Evolutionary conservation across 2,797 vertebrate species (phyloP).

Genomic region (Odontamblyopus lacepedii): DNA sequence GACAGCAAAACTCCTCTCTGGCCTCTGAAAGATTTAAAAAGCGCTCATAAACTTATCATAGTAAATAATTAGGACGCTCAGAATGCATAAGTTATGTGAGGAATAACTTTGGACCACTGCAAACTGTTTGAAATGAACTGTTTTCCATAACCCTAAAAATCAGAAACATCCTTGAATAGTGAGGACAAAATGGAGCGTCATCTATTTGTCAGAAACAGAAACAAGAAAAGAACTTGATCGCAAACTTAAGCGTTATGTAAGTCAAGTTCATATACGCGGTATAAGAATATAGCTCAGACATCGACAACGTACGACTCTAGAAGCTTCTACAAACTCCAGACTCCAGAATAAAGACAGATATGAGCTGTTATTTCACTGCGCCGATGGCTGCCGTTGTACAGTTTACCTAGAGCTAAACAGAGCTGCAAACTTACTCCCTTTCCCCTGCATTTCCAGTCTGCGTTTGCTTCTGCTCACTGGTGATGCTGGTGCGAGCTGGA

Average conservation of each 20-base stretch:
- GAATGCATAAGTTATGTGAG: too few species aligned
- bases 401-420: conserved; percentile 15
- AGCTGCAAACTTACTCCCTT: conserved; percentile 14
- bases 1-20: too few species aligned
- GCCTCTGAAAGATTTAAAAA: too few species aligned
- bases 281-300: neutral
- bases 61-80: too few species aligned
- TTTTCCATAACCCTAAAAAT: too few species aligned
- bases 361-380: conserved; percentile 23
- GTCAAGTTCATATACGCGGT: neutral
- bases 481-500: conserved; percentile 4
- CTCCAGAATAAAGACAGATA: conserved; percentile 3
- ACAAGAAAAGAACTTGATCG: neutral
- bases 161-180: too few species aligned
- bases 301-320: neutral
- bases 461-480: neutral
- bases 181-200: too few species aligned
- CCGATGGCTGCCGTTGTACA: conserved; percentile 2
- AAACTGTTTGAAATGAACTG: too few species aligned
- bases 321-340: neutral
- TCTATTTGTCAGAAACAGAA: neutral
- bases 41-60: too few species aligned
- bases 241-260: neutral
- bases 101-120: too few species aligned
- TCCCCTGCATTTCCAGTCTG: conserved; percentile 7